phyloP scores from a whole-genome alignment of 2,797 vertebrate species.

The Oreonectes daqikongensis region DNA sequence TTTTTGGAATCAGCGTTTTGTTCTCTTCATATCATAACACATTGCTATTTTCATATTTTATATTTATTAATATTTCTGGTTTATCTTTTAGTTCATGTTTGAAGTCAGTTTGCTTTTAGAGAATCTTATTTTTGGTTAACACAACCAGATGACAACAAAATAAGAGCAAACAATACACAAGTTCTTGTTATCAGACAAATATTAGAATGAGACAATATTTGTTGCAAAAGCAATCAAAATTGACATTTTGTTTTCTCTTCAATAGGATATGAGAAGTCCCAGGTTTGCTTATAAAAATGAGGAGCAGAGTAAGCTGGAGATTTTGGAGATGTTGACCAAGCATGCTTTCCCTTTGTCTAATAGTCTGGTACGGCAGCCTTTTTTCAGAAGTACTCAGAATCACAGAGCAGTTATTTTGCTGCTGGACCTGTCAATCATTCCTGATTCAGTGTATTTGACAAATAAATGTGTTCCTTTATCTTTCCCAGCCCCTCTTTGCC shows the following conservation, averaged over 20 bases:
- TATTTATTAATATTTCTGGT: too few species aligned
- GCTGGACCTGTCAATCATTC: slow-evolving; percentile 15
- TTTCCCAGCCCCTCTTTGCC: slow-evolving; percentile 84
- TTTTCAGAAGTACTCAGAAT: neutral
- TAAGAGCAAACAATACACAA: too few species aligned
- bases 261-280: slow-evolving; percentile 93
- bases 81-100: too few species aligned
- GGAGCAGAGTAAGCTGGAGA: slow-evolving; percentile 83
- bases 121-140: too few species aligned
- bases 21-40: too few species aligned
- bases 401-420: neutral
- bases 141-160: too few species aligned
- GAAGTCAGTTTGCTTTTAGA: neutral
- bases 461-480: slow-evolving; percentile 8
- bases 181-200: too few species aligned
- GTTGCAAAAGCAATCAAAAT: too few species aligned
- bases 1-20: too few species aligned
- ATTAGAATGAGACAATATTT: too few species aligned
- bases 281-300: slow-evolving; percentile 91
- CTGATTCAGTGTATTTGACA: neutral
- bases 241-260: too few species aligned
- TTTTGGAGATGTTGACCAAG: slow-evolving; percentile 83
- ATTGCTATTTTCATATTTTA: too few species aligned
- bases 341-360: slow-evolving; percentile 88
- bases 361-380: slow-evolving; percentile 77